Conservation (phyloP, 1,140 invertebrate genomes). For the Theocolax elegans region DNA sequence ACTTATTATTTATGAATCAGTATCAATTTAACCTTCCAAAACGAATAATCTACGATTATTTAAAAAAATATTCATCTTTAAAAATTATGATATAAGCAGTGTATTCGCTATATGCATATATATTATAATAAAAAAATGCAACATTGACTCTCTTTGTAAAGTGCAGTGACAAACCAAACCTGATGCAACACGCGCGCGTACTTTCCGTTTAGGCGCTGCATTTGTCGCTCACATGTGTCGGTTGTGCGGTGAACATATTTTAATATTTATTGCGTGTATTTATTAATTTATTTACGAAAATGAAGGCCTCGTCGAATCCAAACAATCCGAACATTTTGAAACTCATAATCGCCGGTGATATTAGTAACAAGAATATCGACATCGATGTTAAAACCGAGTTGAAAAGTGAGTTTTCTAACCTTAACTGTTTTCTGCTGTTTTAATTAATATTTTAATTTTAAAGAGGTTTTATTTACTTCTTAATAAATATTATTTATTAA, state of each 20-base stretch:
- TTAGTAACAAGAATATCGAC: constrained; percentile 54
- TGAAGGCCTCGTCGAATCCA: constrained; percentile 77
- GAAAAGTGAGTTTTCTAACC: constrained; percentile 47
- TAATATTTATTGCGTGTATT: constrained; percentile 60
- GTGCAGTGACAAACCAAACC: not conserved
- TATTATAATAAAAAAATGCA: too few relatives aligned
- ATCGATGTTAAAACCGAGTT: constrained; percentile 22
- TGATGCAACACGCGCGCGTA: not conserved
- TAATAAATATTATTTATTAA: not conserved
- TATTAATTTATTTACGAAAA: constrained; percentile 62
- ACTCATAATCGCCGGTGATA: constrained; percentile 74
- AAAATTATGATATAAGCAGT: too few relatives aligned
- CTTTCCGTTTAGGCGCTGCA: not conserved
- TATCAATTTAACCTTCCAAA: too few relatives aligned
- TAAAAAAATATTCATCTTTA: too few relatives aligned
- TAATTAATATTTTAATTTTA: constrained; percentile 12
- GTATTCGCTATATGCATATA: too few relatives aligned
- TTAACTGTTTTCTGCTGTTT: constrained; percentile 23
- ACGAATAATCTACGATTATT: too few relatives aligned
- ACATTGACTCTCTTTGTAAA: too few relatives aligned
- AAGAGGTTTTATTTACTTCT: too few relatives aligned
- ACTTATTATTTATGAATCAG: too few relatives aligned
- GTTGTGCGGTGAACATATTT: constrained; percentile 58
- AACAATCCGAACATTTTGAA: constrained; percentile 80
- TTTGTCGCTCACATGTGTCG: constrained; percentile 26